These are phyloP conservation scores for Halichoerus grypus DNA, from an alignment of 2,113 vertebrate species.

Conservation along the genomic window DNA sequence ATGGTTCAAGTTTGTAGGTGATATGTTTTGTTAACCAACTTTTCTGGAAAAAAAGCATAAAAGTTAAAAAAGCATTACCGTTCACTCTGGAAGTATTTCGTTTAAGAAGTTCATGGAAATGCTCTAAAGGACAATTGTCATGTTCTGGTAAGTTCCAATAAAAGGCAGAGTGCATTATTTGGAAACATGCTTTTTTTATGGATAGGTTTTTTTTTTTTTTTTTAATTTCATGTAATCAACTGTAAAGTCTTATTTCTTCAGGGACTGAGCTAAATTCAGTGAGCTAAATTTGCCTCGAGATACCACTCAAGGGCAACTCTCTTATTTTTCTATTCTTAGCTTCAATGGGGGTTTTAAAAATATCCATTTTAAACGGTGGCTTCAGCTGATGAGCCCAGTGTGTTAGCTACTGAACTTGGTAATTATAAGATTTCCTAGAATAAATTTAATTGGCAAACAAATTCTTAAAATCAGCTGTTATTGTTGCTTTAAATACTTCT, in stretches of 20 bases:
- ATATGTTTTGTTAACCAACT: not conserved
- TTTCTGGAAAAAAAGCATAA: not conserved
- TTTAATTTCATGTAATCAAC: not conserved
- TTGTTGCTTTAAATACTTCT: constrained; percentile 48
- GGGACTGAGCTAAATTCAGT: not conserved
- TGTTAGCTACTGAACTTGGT: not conserved
- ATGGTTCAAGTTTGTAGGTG: not conserved
- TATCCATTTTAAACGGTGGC: constrained; percentile 2
- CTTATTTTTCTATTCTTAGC: constrained; percentile 57
- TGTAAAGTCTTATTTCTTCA: constrained; percentile 26
- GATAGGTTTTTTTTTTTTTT: not conserved
- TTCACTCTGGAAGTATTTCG: not conserved
- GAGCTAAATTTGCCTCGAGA: not conserved
- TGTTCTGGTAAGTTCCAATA: not conserved
- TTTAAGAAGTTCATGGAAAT: not conserved
- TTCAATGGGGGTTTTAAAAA: not conserved
- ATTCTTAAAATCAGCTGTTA: constrained; percentile 31
- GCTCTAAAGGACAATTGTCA: not conserved
- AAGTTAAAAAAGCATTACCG: not conserved
- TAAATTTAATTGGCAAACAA: constrained; percentile 55
- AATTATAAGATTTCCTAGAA: constrained; percentile 56
- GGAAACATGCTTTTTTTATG: not conserved
- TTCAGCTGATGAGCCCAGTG: not conserved
- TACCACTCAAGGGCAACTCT: not conserved
- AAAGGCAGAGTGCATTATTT: not conserved